Base-by-base conservation (phyloP, 2,113 vertebrate genomes). In the Noctilio leporinus region DNA sequence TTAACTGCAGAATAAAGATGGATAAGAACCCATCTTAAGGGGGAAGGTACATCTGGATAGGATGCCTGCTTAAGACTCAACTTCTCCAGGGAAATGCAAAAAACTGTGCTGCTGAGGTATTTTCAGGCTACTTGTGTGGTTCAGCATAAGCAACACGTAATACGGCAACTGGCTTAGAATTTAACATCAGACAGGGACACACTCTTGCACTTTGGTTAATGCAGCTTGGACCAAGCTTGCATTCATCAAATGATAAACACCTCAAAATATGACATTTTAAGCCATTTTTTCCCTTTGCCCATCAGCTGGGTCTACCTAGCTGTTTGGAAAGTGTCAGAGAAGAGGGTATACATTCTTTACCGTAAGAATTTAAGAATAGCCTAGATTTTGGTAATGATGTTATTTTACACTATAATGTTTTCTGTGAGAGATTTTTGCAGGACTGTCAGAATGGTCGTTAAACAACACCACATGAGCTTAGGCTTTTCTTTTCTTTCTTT, bases 401-500 rank as follows among this genome's bases (percentile, higher is more conserved):
- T 10, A 7, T 94, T 98, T 97, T 81, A 84, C 24, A 5, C 64
- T 77, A 22, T 16, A 81, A n/a, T 89, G 35, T 57, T 93, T 96
- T 88, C 77, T 62, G 76, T 76, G 67, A 92, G 73, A 96, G 73
- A 64, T 75, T 95, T 94, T 96, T 86, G 43, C 73, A 26, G 17
- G 38, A 20, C 55, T 94, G 89, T 72, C 38, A 93, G 96, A 96
- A 93, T 97, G 81, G 95, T 91, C 94, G 97, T 95, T 69, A 96
- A 97, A 57, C 40, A 59, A 96, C 40, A 93, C 62, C 94, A 55
- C 33, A 78, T 83, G 19, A 19, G 33, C 65, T 78, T 85, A 7
- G 4, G 92, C n/a, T 86, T 87, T 82, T 45, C 53, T 92, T 94
- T 38, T 81, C 30, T n/a, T 38, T 87, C 47, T 12, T 64, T 38